Evolutionary conservation across 2,797 vertebrate genomes (phyloP).

Genomic region (Pantherophis alleghaniensis): DNA sequence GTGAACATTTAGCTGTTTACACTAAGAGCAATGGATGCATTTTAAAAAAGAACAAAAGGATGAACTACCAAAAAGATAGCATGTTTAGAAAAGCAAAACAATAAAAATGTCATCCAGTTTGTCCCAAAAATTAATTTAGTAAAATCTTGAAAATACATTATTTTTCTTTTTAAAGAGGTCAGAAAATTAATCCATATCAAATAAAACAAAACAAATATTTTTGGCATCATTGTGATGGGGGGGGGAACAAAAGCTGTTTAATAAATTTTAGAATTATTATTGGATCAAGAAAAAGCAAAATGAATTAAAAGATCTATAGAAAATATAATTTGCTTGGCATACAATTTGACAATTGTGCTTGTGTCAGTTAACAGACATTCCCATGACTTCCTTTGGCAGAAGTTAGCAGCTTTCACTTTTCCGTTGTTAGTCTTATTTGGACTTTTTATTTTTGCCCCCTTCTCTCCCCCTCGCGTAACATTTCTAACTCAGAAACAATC

Average conservation of each 20-base stretch:
- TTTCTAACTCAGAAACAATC: neutral
- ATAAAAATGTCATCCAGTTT: neutral
- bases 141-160: neutral
- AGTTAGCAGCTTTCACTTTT: neutral
- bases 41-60: neutral
- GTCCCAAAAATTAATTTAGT: neutral
- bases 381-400: neutral
- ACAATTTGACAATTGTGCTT: neutral
- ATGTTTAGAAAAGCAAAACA: neutral
- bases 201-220: neutral
- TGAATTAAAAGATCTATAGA: neutral
- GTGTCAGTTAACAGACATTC: neutral
- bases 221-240: no score
- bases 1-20: neutral
- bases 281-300: neutral
- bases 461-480: neutral
- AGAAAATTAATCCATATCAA: neutral
- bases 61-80: neutral
- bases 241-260: neutral
- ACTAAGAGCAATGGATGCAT: neutral
- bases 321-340: neutral
- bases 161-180: neutral
- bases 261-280: neutral
- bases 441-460: neutral
- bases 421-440: neutral